Conservation (phyloP, 53 echinoderm and acorn worm species). For the Glandiceps talaboti region DNA sequence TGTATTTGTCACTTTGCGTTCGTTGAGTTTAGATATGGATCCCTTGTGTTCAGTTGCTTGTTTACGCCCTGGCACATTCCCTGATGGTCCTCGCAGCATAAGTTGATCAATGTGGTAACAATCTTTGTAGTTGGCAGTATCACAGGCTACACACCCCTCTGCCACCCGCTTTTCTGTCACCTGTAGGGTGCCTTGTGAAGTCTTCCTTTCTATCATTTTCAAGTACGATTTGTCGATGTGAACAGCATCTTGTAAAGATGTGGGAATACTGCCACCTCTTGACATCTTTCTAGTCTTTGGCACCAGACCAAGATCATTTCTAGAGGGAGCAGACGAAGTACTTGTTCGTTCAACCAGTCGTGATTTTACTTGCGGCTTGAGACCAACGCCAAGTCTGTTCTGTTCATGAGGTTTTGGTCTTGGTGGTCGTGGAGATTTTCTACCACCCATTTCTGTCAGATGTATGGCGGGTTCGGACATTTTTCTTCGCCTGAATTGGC, state of each 20-base stretch:
- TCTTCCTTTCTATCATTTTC: no score
- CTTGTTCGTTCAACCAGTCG: not conserved
- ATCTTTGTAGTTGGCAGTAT: no score
- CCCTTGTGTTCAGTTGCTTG: not conserved
- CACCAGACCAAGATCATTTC: no score
- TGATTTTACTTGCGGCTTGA: not conserved
- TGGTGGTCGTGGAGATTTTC: not conserved
- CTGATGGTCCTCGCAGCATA: not conserved
- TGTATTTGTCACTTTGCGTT: not conserved
- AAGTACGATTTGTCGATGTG: no score
- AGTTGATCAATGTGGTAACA: not conserved
- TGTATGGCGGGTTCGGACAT: not conserved
- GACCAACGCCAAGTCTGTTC: not conserved
- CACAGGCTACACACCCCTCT: no score
- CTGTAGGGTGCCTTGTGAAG: no score
- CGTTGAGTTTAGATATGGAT: not conserved
- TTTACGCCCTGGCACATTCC: not conserved
- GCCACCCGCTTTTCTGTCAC: no score
- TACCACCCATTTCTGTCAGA: not conserved
- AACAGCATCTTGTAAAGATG: no score
- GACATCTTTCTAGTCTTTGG: no score
- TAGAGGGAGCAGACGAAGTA: not conserved
- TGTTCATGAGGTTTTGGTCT: not conserved
- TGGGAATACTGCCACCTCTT: no score
- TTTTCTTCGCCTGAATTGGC: not conserved